These are phyloP conservation scores for Microctenopoma lineatum DNA, from an alignment of 2,797 vertebrate genomes.

Conservation along the genomic window DNA sequence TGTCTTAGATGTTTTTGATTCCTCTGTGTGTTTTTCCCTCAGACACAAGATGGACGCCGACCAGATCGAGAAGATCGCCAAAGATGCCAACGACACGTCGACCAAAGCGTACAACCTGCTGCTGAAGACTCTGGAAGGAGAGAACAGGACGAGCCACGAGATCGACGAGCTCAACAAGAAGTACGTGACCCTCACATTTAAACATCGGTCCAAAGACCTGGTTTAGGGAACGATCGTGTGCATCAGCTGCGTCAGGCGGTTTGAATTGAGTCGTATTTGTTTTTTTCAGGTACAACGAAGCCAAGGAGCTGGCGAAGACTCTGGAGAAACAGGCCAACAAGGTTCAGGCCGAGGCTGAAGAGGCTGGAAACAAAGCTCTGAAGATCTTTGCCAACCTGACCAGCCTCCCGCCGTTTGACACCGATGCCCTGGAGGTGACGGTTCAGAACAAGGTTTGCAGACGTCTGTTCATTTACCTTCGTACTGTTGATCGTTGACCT, in stretches of 20 bases:
- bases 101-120: slow-evolving; percentile 91
- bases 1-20: not conserved
- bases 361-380: slow-evolving; percentile 89
- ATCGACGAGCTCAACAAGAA: slow-evolving; percentile 94
- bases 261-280: not conserved
- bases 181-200: slow-evolving; percentile 77
- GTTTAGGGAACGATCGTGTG: too few species aligned
- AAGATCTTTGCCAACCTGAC: slow-evolving; percentile 94
- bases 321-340: slow-evolving; percentile 92
- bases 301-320: slow-evolving; percentile 90
- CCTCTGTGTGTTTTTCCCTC: not conserved
- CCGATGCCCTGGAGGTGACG: slow-evolving; percentile 88
- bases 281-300: slow-evolving; percentile 89
- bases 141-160: slow-evolving; percentile 87
- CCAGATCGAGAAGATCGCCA: slow-evolving; percentile 92
- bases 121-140: slow-evolving; percentile 89
- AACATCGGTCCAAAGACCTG: too few species aligned
- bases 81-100: slow-evolving; percentile 94
- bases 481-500: not conserved
- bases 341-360: slow-evolving; percentile 89
- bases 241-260: too few species aligned
- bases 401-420: slow-evolving; percentile 87
- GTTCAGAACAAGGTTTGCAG: too few species aligned
- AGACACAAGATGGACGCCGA: slow-evolving; percentile 96
- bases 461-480: too few species aligned